phyloP scores from a whole-genome alignment of 35 echinoderm and acorn worm species.

The Nesometra sesokonis region DNA sequence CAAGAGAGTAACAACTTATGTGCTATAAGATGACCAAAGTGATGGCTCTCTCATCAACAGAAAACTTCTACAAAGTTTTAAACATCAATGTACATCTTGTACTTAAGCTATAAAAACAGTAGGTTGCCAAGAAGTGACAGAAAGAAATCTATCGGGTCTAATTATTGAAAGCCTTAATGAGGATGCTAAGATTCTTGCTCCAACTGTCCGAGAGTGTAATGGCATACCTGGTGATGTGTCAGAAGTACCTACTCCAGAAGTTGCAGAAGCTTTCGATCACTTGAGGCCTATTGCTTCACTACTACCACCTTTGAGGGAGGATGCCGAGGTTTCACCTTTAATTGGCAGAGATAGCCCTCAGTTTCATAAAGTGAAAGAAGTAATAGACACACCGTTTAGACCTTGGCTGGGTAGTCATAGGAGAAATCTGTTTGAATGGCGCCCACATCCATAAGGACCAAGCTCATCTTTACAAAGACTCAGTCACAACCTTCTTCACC shows the following conservation, averaged over 20 bases:
- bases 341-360: slow-evolving; percentile 30
- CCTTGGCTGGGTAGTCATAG: slow-evolving; percentile 36
- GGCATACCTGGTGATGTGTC: slow-evolving; percentile 35
- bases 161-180: slow-evolving; percentile 36
- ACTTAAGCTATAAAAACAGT: slow-evolving; percentile 32
- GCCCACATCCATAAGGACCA: slow-evolving; percentile 17
- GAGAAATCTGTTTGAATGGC: slow-evolving; percentile 35
- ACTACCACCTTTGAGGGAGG: slow-evolving; percentile 3
- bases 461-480: slow-evolving; percentile 4
- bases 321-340: slow-evolving; percentile 23
- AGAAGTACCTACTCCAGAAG: slow-evolving; percentile 38
- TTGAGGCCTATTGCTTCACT: slow-evolving; percentile 10
- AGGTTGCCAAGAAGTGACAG: slow-evolving; percentile 11
- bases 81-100: background rate
- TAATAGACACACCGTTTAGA: slow-evolving; percentile 41
- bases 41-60: slow-evolving; percentile 30
- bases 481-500: slow-evolving; percentile 20
- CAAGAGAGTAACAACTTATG: slow-evolving; percentile 16
- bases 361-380: slow-evolving; percentile 21
- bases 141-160: slow-evolving; percentile 7
- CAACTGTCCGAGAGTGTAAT: slow-evolving; percentile 17
- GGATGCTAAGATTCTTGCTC: background rate
- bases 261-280: slow-evolving; percentile 8
- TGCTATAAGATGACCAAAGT: slow-evolving; percentile 43
- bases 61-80: slow-evolving; percentile 22